phyloP scores from a whole-genome alignment of 2,113 vertebrate species.

The Lamprotornis superbus region DNA sequence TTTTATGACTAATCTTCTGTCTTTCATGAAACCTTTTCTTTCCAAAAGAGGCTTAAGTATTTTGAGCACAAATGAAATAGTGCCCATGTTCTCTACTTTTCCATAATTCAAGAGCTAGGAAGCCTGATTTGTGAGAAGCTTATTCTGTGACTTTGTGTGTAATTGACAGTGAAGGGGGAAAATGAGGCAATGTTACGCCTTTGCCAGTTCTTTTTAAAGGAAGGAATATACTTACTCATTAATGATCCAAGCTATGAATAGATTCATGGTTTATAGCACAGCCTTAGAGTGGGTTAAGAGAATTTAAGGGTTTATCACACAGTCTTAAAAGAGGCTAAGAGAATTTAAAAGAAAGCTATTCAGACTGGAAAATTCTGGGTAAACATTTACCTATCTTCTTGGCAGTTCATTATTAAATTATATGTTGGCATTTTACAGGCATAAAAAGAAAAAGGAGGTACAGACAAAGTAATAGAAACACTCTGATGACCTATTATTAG shows the following conservation, averaged over 20 bases:
- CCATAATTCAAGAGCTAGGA: conserved; percentile 39
- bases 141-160: conserved; percentile 46
- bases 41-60: conserved; percentile 17
- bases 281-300: not conserved
- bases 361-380: not conserved
- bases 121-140: conserved; percentile 15
- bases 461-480: not conserved
- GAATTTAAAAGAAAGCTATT: not conserved
- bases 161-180: conserved; percentile 54
- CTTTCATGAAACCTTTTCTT: conserved; percentile 22
- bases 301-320: conserved; percentile 14
- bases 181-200: conserved; percentile 24
- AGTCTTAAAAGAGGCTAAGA: not conserved
- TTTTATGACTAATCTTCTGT: conserved; percentile 7
- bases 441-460: not conserved
- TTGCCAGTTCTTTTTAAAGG: conserved; percentile 14
- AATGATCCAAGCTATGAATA: conserved; percentile 43
- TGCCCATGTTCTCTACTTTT: not conserved
- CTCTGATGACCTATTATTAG: not conserved
- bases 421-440: conserved; percentile 1
- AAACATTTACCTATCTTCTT: conserved; percentile 27
- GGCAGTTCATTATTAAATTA: conserved; percentile 16
- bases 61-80: not conserved
- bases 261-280: conserved; percentile 4
- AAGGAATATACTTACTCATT: conserved; percentile 38